Conservation (phyloP, 2,888 invertebrate genomes). For the Brenthis ino region DNA sequence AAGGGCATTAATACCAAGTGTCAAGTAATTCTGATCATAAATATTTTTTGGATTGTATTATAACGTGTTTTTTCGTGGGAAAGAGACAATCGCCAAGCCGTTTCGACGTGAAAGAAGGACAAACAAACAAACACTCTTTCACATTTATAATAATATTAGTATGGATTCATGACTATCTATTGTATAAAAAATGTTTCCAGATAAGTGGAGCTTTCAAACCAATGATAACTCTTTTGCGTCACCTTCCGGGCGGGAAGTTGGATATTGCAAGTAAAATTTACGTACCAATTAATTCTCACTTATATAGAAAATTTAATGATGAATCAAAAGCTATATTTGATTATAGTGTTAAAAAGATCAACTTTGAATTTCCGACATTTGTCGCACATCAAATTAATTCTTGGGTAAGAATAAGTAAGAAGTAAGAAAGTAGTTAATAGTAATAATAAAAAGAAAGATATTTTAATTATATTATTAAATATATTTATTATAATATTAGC, state of each 20-base stretch:
- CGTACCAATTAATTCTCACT: constrained; percentile 55
- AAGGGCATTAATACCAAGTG: no score
- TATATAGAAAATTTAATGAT: constrained; percentile 75
- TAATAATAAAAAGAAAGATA: no score
- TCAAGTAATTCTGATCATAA: no score
- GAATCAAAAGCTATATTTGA: constrained; percentile 78
- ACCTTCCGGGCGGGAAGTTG: constrained; percentile 71
- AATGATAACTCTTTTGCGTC: constrained; percentile 42
- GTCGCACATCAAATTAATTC: constrained; percentile 56
- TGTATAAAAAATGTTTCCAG: constrained; percentile 12
- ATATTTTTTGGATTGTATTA: no score
- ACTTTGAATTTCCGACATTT: constrained; percentile 72
- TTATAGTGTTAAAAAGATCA: constrained; percentile 78
- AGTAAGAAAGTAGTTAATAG: background rate
- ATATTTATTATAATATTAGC: background rate
- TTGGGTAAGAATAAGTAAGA: constrained; percentile 47
- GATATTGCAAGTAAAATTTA: constrained; percentile 86
- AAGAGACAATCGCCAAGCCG: no score
- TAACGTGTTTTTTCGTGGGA: no score
- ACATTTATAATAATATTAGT: no score
- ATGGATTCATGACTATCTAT: no score
- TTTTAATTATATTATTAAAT: background rate
- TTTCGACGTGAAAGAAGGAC: no score
- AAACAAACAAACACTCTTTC: no score
- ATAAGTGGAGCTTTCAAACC: constrained; percentile 38